Percentiles rank a stretch among this genome's conserved stretches.
Evolutionary conservation across 2,888 invertebrate species (phyloP).

Genomic region (Drosophila neutralis): DNA sequence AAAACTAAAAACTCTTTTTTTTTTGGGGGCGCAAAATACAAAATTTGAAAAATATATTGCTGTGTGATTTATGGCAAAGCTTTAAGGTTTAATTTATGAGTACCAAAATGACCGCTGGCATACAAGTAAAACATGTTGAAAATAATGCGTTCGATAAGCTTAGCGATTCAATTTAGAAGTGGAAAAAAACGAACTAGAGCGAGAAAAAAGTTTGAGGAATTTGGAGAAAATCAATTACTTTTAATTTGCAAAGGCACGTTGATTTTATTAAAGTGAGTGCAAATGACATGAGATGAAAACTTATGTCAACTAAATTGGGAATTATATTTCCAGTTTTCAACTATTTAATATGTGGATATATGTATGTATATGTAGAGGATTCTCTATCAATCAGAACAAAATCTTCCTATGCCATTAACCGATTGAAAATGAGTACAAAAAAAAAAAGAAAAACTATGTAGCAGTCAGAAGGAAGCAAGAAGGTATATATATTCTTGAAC

Average conservation of each 20-base stretch:
- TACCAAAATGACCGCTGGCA: neutral
- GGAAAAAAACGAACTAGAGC: neutral
- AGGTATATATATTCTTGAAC: neutral
- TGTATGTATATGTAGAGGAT: too few species aligned
- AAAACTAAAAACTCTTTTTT: slow-evolving; percentile 25
- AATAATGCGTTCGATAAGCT: neutral
- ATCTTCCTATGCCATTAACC: neutral
- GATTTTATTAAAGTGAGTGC: too few species aligned
- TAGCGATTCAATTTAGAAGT: neutral
- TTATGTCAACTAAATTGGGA: too few species aligned
- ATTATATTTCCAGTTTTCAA: too few species aligned
- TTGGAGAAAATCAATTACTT: too few species aligned
- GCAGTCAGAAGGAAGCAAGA: neutral
- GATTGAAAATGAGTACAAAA: neutral
- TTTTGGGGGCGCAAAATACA: slow-evolving; percentile 3
- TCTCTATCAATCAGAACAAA: too few species aligned
- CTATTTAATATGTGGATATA: too few species aligned
- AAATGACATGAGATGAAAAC: too few species aligned
- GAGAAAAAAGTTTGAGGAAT: neutral
- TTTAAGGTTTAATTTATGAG: slow-evolving; percentile 49
- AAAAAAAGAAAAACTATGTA: neutral
- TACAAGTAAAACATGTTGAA: neutral
- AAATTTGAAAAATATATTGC: slow-evolving; percentile 27
- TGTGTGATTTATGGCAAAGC: slow-evolving; percentile 54
- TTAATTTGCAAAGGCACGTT: too few species aligned